Evolutionary conservation across 2,797 vertebrate species (phyloP), one percentile per base, ranked within the genome.

Genomic region (Erithacus rubecula): DNA sequence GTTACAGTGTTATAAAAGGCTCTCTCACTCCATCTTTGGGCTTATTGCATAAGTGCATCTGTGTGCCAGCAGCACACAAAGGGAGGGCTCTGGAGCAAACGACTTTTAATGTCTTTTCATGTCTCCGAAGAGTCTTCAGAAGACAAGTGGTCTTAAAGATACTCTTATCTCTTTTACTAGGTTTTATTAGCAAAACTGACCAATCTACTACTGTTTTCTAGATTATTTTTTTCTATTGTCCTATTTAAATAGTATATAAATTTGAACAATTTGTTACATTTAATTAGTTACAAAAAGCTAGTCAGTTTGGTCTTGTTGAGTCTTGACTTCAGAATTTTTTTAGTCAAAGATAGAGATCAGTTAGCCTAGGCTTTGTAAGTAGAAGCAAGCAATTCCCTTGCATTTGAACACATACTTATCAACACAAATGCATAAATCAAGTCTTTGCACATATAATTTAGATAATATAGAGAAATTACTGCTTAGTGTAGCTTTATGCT

Each of bases 11-110:
- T 96, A 71, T 81, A 87, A 95, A 93, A 95, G 89, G 95, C 92
- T 95, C 95, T 93, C 94, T 95, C 77, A 92, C 94, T 89, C 92
- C 93, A 94, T 91, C 95, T 96, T 95, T 96, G 94, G 93, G 93
- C 58, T 78, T 89, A 36, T 75, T 92, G 87, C 82, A 89, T 96
- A 93, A 96, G 88, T 93, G 93, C 90, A 95, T 65, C 87, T 55
- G 59, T 78, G 76, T 87, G 85, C 79, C 87, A 92, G 10, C 51
- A 78, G 14, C 49, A 53, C 47, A 69, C 53, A 75, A 77, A 87
- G 49, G 53, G 37, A 90, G 90, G 14, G 21, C 68, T 77, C 41
- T 85, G 71, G 62, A 92, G 44, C 58, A 89, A 89, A 69, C 5
- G 62, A 39, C 2, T 78, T 89, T 83, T 37, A 56, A 71, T 36